These are phyloP conservation scores for Phragmatobia fuliginosa DNA, from an alignment of 2,888 invertebrate species.

Conservation along the genomic window DNA sequence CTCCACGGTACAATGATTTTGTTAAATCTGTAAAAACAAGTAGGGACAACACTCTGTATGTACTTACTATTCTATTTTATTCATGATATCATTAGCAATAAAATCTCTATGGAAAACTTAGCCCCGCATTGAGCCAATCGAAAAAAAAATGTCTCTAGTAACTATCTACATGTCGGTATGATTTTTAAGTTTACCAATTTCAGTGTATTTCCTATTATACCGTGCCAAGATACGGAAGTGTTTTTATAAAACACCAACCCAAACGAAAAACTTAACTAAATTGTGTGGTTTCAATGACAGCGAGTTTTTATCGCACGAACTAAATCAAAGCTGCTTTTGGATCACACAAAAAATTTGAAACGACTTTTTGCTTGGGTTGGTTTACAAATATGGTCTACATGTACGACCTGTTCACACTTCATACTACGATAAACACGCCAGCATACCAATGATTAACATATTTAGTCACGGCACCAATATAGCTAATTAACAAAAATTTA, in stretches of 20 bases:
- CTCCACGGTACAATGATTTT: slow-evolving; percentile 13
- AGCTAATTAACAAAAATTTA: background rate
- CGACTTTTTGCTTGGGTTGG: background rate
- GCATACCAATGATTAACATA: slow-evolving; percentile 1
- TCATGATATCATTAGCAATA: background rate
- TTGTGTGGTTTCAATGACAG: slow-evolving; percentile 21
- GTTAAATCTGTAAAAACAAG: background rate
- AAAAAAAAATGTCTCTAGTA: background rate
- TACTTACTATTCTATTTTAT: background rate
- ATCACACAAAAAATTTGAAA: background rate
- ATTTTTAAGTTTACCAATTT: background rate
- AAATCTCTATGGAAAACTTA: background rate
- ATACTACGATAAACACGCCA: background rate
- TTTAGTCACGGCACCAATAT: background rate
- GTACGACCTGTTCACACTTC: background rate
- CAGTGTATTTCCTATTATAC: background rate
- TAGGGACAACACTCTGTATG: background rate
- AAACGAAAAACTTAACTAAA: slow-evolving; percentile 23
- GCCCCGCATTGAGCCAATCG: too few relatives aligned
- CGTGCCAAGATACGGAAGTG: slow-evolving; percentile 18
- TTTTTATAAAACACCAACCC: slow-evolving; percentile 39
- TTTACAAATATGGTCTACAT: background rate
- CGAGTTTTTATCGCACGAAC: slow-evolving; percentile 8
- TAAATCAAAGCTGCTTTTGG: background rate
- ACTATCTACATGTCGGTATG: background rate